Conservation (phyloP, 2,113 vertebrate genomes). For the Labrus mixtus region DNA sequence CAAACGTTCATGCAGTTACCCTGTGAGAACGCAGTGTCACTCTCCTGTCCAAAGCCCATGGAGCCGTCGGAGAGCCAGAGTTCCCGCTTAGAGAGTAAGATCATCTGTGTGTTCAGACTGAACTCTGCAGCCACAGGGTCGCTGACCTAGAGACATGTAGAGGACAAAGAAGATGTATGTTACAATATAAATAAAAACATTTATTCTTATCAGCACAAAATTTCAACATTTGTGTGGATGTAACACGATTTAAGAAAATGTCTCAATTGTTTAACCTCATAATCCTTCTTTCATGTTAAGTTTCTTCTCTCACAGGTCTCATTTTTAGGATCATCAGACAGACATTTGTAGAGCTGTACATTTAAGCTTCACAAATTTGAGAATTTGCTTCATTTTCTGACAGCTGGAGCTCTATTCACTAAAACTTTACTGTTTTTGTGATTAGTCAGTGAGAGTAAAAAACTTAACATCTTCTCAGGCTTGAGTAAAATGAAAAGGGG, state of each 20-base stretch:
- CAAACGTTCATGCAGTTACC: constrained; percentile 79
- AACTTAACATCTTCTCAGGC: no score
- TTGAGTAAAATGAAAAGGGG: neutral
- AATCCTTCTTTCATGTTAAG: neutral
- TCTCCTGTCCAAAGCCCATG: constrained; percentile 94
- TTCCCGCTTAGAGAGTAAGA: constrained; percentile 91
- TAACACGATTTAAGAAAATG: no score
- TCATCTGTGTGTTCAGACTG: constrained; percentile 95
- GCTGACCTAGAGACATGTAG: constrained; percentile 86
- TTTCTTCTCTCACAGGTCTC: no score
- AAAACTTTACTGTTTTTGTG: neutral
- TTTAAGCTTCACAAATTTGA: no score
- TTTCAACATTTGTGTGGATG: no score
- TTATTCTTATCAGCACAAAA: no score
- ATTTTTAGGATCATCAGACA: no score
- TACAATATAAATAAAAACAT: neutral
- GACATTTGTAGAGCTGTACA: no score
- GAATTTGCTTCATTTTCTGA: no score
- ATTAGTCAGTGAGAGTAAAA: neutral
- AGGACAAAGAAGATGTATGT: neutral
- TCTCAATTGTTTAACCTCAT: neutral
- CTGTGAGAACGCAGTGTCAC: constrained; percentile 90
- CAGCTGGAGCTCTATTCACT: no score
- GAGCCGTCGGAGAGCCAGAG: constrained; percentile 96
- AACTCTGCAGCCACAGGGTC: constrained; percentile 96